Conservation (phyloP, 1,140 invertebrate species). For the Tetranychus urticae region DNA sequence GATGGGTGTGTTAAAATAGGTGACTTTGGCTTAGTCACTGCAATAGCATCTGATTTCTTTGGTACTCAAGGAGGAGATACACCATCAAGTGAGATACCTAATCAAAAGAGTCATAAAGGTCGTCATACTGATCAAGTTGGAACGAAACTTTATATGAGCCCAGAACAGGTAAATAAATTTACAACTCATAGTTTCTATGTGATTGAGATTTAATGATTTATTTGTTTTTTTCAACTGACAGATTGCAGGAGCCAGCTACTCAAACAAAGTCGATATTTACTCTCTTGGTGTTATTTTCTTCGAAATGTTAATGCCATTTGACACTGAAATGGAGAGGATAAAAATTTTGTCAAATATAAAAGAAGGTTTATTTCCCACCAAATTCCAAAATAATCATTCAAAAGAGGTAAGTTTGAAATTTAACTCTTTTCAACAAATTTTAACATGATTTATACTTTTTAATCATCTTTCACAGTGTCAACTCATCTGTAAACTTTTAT, state of each 20-base stretch:
- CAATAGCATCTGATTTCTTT: constrained; percentile 37
- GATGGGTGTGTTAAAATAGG: constrained; percentile 80
- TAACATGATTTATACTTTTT: too few relatives aligned
- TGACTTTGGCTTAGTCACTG: constrained; percentile 84
- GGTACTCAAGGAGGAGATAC: constrained; percentile 10
- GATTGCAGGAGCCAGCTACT: constrained; percentile 40
- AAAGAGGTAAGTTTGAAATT: constrained; percentile 3
- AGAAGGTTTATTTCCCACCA: constrained; percentile 2
- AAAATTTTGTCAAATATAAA: constrained; percentile 10
- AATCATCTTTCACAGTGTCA: constrained; percentile 27
- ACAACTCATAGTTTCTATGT: too few relatives aligned
- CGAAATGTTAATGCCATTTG: constrained; percentile 66
- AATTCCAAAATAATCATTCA: constrained; percentile 6
- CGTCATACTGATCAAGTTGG: constrained; percentile 47
- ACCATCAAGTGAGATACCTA: constrained; percentile 3
- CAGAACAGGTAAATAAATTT: constrained; percentile 44
- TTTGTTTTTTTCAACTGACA: not conserved
- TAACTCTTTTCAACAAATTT: too few relatives aligned
- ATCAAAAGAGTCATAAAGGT: constrained; percentile 5
- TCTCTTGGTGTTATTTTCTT: constrained; percentile 80
- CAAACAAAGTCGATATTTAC: constrained; percentile 90
- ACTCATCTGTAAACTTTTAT: constrained; percentile 49
- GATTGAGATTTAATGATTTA: too few relatives aligned
- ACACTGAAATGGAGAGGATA: constrained; percentile 66
- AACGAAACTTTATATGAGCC: constrained; percentile 88